Percentiles rank a stretch among this genome's conserved stretches.
Conservation (phyloP, 1,140 invertebrate genomes). For the Psilanteris sp. region DNA sequence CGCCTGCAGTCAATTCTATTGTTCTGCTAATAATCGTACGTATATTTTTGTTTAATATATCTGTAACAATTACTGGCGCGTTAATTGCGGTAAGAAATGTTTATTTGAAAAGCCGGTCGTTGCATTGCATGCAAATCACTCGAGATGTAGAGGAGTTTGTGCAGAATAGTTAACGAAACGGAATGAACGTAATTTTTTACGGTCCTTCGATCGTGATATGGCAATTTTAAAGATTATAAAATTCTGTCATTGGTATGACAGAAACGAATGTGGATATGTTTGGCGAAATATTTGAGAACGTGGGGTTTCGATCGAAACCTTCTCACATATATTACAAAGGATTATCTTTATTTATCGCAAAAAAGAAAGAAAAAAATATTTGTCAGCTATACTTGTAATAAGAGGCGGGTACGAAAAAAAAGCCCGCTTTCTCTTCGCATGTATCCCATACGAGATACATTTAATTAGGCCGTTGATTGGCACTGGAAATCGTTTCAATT, state of each 20-base stretch:
- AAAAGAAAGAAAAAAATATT: constrained; percentile 29
- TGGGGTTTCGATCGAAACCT: constrained; percentile 8
- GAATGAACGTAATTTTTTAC: background rate
- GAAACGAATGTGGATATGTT: constrained; percentile 8
- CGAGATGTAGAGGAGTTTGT: background rate
- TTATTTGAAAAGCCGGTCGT: constrained; percentile 28
- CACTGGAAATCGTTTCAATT: constrained; percentile 63
- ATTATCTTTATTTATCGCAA: constrained; percentile 45
- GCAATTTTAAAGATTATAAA: constrained; percentile 24
- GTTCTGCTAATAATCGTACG: constrained; percentile 44
- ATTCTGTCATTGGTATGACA: background rate
- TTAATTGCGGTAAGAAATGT: constrained; percentile 19
- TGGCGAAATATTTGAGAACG: constrained; percentile 1
- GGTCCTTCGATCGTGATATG: constrained; percentile 6
- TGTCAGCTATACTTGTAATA: constrained; percentile 42
- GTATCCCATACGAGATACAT: constrained; percentile 58
- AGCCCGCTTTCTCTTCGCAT: constrained; percentile 43
- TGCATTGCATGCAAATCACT: constrained; percentile 23
- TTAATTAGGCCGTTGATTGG: constrained; percentile 65
- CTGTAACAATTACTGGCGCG: constrained; percentile 37
- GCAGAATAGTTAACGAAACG: background rate
- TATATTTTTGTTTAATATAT: constrained; percentile 33
- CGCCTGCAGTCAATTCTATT: constrained; percentile 24
- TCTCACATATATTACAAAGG: constrained; percentile 33
- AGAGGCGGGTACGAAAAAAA: constrained; percentile 46